Conservation (phyloP, 1,140 invertebrate species). For the Bombus sibiricus region DNA sequence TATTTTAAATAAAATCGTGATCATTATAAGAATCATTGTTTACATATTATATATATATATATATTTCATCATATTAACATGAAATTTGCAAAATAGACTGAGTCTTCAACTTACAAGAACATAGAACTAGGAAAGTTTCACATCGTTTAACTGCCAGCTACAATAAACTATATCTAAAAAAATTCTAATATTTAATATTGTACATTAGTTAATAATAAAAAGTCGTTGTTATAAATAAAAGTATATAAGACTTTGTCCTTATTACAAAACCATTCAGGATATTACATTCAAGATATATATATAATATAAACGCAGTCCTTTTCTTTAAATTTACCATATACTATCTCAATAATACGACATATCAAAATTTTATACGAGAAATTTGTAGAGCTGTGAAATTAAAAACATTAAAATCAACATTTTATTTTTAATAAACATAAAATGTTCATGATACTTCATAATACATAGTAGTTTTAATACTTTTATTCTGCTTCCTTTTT, state of each 20-base stretch:
- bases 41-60: conserved; percentile 30
- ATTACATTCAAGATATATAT: conserved; percentile 12
- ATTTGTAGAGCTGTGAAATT: neutral
- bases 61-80: conserved; percentile 34
- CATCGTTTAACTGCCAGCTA: conserved; percentile 52
- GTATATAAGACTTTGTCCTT: conserved; percentile 44
- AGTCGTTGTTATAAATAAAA: conserved; percentile 57
- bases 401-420: conserved; percentile 47
- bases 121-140: conserved; percentile 39
- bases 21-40: conserved; percentile 29
- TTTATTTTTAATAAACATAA: conserved; percentile 47
- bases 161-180: conserved; percentile 52
- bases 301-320: conserved; percentile 18
- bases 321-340: conserved; percentile 21
- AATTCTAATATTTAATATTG: conserved; percentile 63
- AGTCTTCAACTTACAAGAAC: conserved; percentile 13
- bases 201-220: conserved; percentile 65
- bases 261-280: conserved; percentile 36
- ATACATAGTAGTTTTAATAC: conserved; percentile 43
- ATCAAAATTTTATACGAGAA: neutral
- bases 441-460: conserved; percentile 31
- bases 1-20: conserved; percentile 30
- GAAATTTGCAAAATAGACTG: conserved; percentile 28
- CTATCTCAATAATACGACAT: conserved; percentile 28
- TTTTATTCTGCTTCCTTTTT: conserved; percentile 29